Evolutionary conservation across 2,113 vertebrate genomes (phyloP).

Genomic region (Henicopernis longicauda): DNA sequence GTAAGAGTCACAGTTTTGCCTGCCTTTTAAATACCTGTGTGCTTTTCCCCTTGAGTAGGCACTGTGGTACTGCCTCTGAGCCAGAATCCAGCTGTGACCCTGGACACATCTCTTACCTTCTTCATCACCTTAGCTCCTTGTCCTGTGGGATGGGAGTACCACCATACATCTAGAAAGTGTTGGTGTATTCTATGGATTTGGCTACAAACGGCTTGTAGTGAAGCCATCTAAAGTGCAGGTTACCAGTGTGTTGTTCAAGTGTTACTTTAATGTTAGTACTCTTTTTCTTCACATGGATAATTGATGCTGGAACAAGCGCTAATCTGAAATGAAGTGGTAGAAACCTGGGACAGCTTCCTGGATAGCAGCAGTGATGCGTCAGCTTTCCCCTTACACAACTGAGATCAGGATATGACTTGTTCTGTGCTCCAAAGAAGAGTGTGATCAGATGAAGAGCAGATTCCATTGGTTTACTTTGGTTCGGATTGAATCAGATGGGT

Average conservation of each 20-base stretch:
- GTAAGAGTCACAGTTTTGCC: not conserved
- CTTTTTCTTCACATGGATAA: not conserved
- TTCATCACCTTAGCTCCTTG: not conserved
- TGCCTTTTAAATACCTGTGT: not conserved
- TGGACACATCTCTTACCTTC: not conserved
- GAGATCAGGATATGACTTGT: not conserved
- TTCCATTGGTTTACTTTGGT: not conserved
- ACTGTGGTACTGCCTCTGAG: not conserved
- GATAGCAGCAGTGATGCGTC: not conserved
- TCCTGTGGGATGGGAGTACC: not conserved
- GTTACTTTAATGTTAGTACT: not conserved
- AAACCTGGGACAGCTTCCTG: not conserved
- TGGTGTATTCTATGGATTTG: not conserved
- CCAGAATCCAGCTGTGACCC: not conserved
- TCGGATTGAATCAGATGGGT: not conserved
- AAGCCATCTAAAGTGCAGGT: not conserved
- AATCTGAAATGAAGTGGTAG: not conserved
- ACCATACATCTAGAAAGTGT: not conserved
- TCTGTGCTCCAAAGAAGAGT: not conserved
- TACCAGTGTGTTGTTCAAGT: not conserved
- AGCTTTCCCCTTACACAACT: not conserved
- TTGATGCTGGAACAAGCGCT: not conserved
- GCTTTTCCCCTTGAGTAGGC: not conserved
- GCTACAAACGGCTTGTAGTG: fast-evolving
- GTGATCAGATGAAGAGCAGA: not conserved